Conservation (phyloP, 1,140 invertebrate species). For the Eupristina koningsbergeri region DNA sequence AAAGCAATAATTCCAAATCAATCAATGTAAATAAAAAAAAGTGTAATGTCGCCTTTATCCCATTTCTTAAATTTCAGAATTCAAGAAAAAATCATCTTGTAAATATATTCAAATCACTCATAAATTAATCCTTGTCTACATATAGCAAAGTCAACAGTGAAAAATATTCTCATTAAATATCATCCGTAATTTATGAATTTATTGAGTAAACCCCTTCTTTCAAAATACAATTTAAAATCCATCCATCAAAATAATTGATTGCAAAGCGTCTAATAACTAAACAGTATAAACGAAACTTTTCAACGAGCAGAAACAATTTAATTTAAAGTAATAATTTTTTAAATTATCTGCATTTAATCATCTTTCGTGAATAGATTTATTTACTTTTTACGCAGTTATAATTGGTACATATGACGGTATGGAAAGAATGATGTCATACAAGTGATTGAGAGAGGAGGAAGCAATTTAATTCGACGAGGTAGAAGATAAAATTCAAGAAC, state of each 20-base stretch:
- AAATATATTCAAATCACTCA: no score
- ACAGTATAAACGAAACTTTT: not conserved
- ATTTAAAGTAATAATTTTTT: not conserved
- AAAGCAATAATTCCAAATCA: no score
- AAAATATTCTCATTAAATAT: not conserved
- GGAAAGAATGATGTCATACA: not conserved
- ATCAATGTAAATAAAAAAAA: no score
- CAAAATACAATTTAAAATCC: not conserved
- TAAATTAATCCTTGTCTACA: no score
- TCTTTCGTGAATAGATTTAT: not conserved
- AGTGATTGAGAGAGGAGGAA: conserved; percentile 13
- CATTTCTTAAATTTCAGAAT: no score
- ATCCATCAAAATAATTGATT: conserved; percentile 2
- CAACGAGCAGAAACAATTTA: not conserved
- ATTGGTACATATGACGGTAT: not conserved
- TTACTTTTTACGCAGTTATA: not conserved
- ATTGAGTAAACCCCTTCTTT: not conserved
- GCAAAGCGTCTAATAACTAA: not conserved
- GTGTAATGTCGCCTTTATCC: no score
- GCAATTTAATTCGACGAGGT: conserved; percentile 17
- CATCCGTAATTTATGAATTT: not conserved
- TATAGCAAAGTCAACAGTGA: not conserved
- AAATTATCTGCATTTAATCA: not conserved
- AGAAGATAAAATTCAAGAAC: not conserved
- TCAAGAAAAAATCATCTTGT: no score